Base-by-base conservation (phyloP, 2,888 invertebrate species). In the Meloe dianella region DNA sequence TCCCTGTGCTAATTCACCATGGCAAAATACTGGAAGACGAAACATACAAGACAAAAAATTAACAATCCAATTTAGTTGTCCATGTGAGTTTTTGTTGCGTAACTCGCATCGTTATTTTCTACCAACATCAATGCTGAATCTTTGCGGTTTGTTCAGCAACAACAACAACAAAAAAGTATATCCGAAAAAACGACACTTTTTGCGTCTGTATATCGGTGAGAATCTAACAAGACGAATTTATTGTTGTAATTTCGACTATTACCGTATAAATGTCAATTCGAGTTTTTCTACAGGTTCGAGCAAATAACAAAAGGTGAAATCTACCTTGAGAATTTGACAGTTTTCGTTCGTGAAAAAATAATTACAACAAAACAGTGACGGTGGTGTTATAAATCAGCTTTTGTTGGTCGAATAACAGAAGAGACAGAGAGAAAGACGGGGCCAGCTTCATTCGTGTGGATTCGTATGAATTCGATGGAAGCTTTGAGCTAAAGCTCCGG, bases 361-460 rank as follows among this genome's bases (percentile, higher is more conserved):
- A 65, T 65, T 61, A 60, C 51, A 54, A 41, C 32, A 62, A 66
- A 66, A 62, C 62, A 61, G 61, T 51, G 61, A 65, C 58, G 38
- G 35, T 17, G 41, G 58, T 59, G 17, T 51, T 51, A 62, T 61
- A 57, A 62, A 66, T 64, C 61, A 57, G 57, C 58, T 29, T 29
- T 47, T 47, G 47, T 47, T 20, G 47, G 20, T 20, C 20, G 17
- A 47, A 47, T 20, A 47, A n/a, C 47, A 20, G 38, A n/a, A 41
- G 6, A n/a, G 7, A 17, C 17, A 41, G 17, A 12, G 47, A 10
- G 9, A 9, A 20, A 9, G 30, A 12, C 9, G 20, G 38, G 22
- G 58, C 64, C 61, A 54, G 57, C 61, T 51, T 47, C 63, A 30
- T 35, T 61, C 66, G 67, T 57, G 17, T 10, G 14, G 6, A 20